Base-by-base conservation (phyloP, 1,140 invertebrate genomes). In the Drosophila rhopaloa region DNA sequence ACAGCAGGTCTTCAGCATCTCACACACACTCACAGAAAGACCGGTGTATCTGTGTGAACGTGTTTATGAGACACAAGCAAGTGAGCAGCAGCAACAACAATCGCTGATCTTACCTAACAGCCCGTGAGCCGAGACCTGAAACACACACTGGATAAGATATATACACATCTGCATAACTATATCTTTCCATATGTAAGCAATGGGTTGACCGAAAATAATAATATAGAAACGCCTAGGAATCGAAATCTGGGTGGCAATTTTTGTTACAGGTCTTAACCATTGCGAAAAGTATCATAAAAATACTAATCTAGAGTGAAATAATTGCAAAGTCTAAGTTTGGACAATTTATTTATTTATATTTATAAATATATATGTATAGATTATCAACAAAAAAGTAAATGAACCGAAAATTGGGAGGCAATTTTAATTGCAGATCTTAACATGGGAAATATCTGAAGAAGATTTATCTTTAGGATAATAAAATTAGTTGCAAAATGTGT, bases 1-100 rank as follows among this genome's bases (percentile, higher is more conserved):
- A 57, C 67, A 71, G 60, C 73, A 76, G 73, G 81, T 88, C 83
- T 88, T 88, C 84, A 88, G 83, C 83, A 88, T 89, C 83, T 59
- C 57, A 51, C 77, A 65, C 40, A 74, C 44, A 72, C 44, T 68
- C 47, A 44, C 43, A 59, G 19, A 32, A 32, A 51, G 43, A 41
- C 48, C 2, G 32, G 24, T 71, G 50, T 70, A 16, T 67, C 56
- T 76, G 72, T 79, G 72, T 73, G 63, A 89, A 88, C 83, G 76
- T 88, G 83, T 88, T 88, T 88, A 83, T 74, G 79, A 86, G 76
- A 76, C 79, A 83, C 59, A 76, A 61, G 56, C 67, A 72, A 58
- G 68, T 58, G 59, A 62, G 35, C 43, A 76, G 54, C 57, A 75
- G 53, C 66, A 77, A 76, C 73, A 59, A 63, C 58, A 68, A 76